A percentile compares a stretch with the other conserved stretches of the same genome.
Conservation (phyloP, 2,113 vertebrate genomes). For the Ophthalmolycus amberensis region DNA sequence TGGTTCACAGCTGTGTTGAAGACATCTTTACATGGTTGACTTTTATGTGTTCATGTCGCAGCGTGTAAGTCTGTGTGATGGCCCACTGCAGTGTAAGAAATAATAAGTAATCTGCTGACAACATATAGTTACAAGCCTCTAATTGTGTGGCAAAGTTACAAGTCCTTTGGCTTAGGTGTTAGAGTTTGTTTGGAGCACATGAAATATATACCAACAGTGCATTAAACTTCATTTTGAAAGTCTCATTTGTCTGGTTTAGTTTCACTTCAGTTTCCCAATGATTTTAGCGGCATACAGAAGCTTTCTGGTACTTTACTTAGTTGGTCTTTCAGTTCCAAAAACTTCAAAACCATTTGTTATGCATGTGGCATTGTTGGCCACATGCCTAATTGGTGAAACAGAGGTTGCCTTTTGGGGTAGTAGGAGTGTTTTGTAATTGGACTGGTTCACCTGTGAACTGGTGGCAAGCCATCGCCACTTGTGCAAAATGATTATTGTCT, state of each 20-base stretch:
- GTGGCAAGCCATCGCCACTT: background rate
- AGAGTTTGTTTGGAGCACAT: background rate
- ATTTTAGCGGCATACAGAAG: constrained; percentile 4
- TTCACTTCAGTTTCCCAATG: constrained; percentile 15
- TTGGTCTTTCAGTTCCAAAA: background rate
- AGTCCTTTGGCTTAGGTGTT: constrained; percentile 11
- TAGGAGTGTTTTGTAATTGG: constrained; percentile 5
- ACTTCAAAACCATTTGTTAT: background rate
- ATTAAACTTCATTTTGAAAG: background rate
- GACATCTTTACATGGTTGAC: constrained; percentile 10
- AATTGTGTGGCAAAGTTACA: background rate
- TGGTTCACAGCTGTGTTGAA: constrained; percentile 16
- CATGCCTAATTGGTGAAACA: background rate
- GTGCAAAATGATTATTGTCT: constrained; percentile 5
- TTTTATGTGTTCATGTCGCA: constrained; percentile 26
- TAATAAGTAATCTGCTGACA: constrained; percentile 16
- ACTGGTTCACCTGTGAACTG: background rate
- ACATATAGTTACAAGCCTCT: constrained; percentile 22
- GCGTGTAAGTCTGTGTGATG: background rate
- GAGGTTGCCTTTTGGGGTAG: background rate
- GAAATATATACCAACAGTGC: background rate
- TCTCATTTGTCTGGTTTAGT: constrained; percentile 22
- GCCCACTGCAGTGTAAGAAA: background rate
- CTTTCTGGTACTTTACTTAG: background rate
- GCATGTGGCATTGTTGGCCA: background rate